Evolutionary conservation across 2,113 vertebrate species (phyloP), one percentile per base, ranked within the genome.

Genomic region (Coptodon rendalli): DNA sequence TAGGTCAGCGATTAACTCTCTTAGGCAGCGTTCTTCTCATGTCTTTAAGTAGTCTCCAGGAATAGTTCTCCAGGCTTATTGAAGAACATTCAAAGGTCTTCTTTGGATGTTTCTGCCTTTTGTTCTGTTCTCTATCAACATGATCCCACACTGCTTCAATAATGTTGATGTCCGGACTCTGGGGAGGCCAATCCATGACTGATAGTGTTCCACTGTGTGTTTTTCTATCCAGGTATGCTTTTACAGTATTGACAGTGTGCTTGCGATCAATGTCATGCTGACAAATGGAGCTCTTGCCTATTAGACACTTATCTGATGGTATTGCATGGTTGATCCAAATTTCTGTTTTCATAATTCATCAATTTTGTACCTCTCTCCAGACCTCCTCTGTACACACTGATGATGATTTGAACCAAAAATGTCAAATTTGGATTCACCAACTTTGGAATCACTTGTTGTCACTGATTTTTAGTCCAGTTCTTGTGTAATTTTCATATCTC

Each of bases 181-280:
- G 66, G 5, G n/a, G n/a, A 71, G 66, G 66, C 36, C 66, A 0
- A 1, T 43, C 66, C 66, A 24, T 43, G 66, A 43, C 36, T 43
- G 12, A 43, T 43, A 13, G 36, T 40, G 36, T 0, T 43, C 2
- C 63, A 71, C n/a, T 24, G 1, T 24, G 3, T 40, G 36, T 14
- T 22, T 68, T 68, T 68, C 34, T 68, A 40, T 68, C 36, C 63
- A 40, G 27, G 61, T 66, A 38, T 38, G 31, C 0, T 66, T 36
- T 66, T n/a, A 38, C 16, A 19, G 17, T 17, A 63, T 36, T 63
- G 31, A 9, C 31, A n/a, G 16, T n/a, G 31, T 7, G 59, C 0
- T 63, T 63, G 17, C 16, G 31, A 36, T 63, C 16, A 36, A 1
- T 36, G 31, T n/a, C 61, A 38, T 12, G 12, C 31, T 66, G 34